Conservation (phyloP, 2,888 invertebrate genomes). For the Anodontia alba region DNA sequence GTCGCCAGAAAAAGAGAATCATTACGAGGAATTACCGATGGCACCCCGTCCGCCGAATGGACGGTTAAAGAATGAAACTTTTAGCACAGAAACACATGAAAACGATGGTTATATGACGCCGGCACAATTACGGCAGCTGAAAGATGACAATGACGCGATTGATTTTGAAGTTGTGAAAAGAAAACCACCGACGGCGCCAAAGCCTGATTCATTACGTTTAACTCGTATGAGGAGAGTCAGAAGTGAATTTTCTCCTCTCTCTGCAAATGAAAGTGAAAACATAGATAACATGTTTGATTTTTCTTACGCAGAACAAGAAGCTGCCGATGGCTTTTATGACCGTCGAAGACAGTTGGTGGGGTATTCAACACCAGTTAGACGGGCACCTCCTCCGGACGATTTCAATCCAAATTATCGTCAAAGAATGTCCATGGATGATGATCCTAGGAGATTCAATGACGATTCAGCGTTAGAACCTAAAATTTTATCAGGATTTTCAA, state of each 20-base stretch:
- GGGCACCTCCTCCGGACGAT: neutral
- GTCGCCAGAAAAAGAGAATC: slow-evolving; percentile 64
- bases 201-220: slow-evolving; percentile 57
- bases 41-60: slow-evolving; percentile 72
- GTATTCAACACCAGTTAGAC: slow-evolving; percentile 16
- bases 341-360: slow-evolving; percentile 18
- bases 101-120: slow-evolving; percentile 80
- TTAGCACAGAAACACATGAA: slow-evolving; percentile 26
- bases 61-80: slow-evolving; percentile 23
- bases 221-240: slow-evolving; percentile 60
- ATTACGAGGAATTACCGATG: slow-evolving; percentile 78
- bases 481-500: slow-evolving; percentile 50
- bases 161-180: slow-evolving; percentile 62
- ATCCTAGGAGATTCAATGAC: slow-evolving; percentile 46
- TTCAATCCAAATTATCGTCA: slow-evolving; percentile 1
- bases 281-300: slow-evolving; percentile 69
- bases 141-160: slow-evolving; percentile 29
- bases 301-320: slow-evolving; percentile 20
- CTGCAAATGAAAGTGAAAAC: slow-evolving; percentile 34
- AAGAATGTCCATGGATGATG: slow-evolving; percentile 30
- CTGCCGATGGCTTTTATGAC: slow-evolving; percentile 28
- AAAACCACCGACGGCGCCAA: slow-evolving; percentile 72
- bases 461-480: slow-evolving; percentile 54
- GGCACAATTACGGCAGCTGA: slow-evolving; percentile 59
- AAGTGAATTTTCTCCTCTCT: slow-evolving; percentile 57